These are phyloP conservation scores for Malurus alboscapulatus DNA, from an alignment of 2,113 vertebrate species.

Conservation along the genomic window DNA sequence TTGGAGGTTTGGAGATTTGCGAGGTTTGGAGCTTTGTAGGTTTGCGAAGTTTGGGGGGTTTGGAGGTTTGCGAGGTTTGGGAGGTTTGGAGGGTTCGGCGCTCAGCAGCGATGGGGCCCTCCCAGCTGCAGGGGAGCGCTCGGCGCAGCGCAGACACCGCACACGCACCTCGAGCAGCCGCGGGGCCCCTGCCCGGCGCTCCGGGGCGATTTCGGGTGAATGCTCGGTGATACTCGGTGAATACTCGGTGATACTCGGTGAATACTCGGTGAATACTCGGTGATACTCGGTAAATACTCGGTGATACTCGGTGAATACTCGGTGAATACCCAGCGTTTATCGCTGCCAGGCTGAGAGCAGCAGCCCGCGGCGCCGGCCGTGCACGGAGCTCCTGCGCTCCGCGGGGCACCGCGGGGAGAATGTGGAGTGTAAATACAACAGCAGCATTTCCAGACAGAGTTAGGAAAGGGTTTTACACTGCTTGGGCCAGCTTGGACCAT, in stretches of 20 bases:
- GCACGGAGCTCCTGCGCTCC: rapidly evolving
- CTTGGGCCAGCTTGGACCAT: not conserved
- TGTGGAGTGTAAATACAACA: rapidly evolving
- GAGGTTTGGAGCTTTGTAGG: too few relatives aligned
- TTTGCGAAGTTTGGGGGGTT: too few relatives aligned
- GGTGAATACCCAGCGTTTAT: rapidly evolving
- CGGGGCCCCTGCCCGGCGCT: rapidly evolving
- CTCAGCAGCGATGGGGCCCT: not conserved
- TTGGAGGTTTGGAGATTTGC: too few relatives aligned
- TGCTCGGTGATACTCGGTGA: rapidly evolving
- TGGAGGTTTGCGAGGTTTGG: not conserved
- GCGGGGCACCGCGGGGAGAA: not conserved
- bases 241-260: not conserved
- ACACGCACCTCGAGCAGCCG: rapidly evolving
- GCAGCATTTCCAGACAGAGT: rapidly evolving
- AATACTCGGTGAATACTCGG: not conserved
- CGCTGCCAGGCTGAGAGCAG: not conserved
- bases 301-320: rapidly evolving
- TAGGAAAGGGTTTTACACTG: not conserved
- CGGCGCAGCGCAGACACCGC: not conserved
- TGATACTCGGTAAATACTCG: rapidly evolving
- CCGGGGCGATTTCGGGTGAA: rapidly evolving
- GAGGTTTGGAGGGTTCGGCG: not conserved
- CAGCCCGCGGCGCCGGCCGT: rapidly evolving
- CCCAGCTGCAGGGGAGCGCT: rapidly evolving